Evolutionary conservation across 1,140 invertebrate species (phyloP), one percentile per base, ranked within the genome.

Genomic region (Helicoverpa zea): DNA sequence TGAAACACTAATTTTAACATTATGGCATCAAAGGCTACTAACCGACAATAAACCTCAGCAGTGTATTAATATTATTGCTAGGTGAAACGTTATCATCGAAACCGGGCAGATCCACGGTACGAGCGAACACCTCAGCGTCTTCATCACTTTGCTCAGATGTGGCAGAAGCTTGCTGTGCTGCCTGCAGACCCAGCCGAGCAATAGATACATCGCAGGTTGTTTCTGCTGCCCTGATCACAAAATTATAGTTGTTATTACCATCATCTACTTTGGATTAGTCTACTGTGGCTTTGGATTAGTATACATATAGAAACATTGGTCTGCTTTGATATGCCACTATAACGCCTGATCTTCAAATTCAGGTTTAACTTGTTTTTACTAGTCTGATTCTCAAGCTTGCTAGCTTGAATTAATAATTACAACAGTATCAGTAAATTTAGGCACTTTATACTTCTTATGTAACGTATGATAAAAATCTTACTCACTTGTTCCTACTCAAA

Each of bases 31-130:
- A n/a, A 66, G 14, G n/a, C 9, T 4, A 96, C 95, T 98, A 96
- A 93, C 97, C 97, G 59, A 98, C 95, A 16, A 97, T 96, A 86
- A 98, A 96, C 83, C 98, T 95, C 72, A 97, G 95, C 59, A 98
- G 95, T 18, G 97, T 95, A 79, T 96, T 96, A 63, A 98, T 97
- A 75, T 96, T 96, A 91, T 98, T 98, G 83, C 96, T 96, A 0
- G 97, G 97, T 0, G 98, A 98, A 3, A 98, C 96, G 86, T 98
- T 98, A 86, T 98, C 98, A 88, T 98, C 98, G 83, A 98, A 97
- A 10, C 98, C 97, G 16, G 97, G 97, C 35, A 98, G 95, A 89
- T 98, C 97, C 1, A 98, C 96, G 16, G 96, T 96, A 61, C 97
- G 95, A 3, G 97, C 97, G 96, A 97, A 97, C 61, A 97, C 95